phyloP scores from a whole-genome alignment of 2,113 vertebrate species.

The Spea multiplicata region DNA sequence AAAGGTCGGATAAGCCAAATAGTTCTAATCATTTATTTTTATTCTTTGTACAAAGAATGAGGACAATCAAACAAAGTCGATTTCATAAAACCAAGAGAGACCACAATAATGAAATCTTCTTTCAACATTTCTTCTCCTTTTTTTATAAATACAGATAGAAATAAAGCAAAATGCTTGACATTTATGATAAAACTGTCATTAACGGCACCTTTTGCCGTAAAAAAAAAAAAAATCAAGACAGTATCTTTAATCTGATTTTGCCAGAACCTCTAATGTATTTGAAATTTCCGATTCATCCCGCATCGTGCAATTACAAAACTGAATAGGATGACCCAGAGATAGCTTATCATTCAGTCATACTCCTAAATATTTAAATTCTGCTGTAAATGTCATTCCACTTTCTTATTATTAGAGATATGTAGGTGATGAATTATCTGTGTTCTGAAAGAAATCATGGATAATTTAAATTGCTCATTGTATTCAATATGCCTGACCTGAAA shows the following conservation, averaged over 20 bases:
- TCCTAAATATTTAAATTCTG: constrained; percentile 63
- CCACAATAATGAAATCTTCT: not conserved
- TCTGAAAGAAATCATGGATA: constrained; percentile 58
- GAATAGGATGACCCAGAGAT: constrained; percentile 48
- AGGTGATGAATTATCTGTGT: constrained; percentile 56
- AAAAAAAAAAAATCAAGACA: constrained; percentile 10
- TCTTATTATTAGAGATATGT: constrained; percentile 50
- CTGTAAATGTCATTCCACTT: constrained; percentile 57
- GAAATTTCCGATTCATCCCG: constrained; percentile 30
- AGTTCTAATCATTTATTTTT: too few relatives aligned
- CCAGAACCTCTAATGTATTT: constrained; percentile 24
- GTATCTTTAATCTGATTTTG: constrained; percentile 33
- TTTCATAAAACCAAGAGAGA: not conserved
- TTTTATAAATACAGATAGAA: not conserved
- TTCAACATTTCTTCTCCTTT: not conserved
- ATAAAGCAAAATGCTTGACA: constrained; percentile 13
- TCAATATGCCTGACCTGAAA: constrained; percentile 51
- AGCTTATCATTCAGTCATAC: constrained; percentile 55
- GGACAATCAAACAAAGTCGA: too few relatives aligned
- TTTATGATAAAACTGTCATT: constrained; percentile 10
- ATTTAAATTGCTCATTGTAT: constrained; percentile 57
- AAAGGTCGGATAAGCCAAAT: too few relatives aligned
- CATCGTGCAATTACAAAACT: constrained; percentile 54
- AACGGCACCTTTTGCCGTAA: not conserved
- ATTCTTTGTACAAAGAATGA: too few relatives aligned